phyloP scores from a whole-genome alignment of 2,797 vertebrate species.

The Fundulus diaphanus region DNA sequence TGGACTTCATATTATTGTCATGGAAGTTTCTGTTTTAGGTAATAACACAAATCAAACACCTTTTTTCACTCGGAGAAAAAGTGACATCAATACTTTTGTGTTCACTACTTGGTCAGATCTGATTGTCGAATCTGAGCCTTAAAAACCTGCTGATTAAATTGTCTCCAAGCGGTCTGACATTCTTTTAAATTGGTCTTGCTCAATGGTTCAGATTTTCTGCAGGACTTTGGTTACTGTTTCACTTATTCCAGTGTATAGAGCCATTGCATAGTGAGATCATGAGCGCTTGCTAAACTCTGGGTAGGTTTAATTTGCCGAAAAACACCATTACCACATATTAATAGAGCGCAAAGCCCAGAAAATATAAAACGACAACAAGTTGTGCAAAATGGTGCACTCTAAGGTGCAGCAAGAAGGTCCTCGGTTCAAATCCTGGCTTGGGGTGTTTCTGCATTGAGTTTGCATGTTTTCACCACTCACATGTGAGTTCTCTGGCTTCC shows the following conservation, averaged over 20 bases:
- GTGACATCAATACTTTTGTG: neutral
- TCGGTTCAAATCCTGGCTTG: too few species aligned
- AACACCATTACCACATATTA: neutral
- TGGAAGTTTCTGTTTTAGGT: neutral
- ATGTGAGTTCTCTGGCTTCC: too few species aligned
- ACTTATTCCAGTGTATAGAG: neutral
- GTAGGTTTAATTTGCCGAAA: neutral
- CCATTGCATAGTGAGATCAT: neutral
- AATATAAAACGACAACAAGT: neutral
- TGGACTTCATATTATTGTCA: neutral
- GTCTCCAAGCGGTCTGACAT: neutral
- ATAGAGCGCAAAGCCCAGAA: neutral
- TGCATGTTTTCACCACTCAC: too few species aligned
- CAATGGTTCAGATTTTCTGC: neutral
- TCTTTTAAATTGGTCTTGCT: slow-evolving; percentile 1
- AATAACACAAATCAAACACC: neutral
- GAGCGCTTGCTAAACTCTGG: neutral
- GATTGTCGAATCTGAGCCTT: slow-evolving; percentile 6
- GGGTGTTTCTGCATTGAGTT: too few species aligned
- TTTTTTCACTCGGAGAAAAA: neutral
- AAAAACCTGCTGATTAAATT: neutral
- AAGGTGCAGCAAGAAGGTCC: too few species aligned
- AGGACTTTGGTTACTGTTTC: neutral
- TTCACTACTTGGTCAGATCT: neutral
- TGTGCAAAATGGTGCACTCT: neutral